Percentiles rank a stretch among this genome's conserved stretches.
Evolutionary conservation across 2,888 invertebrate genomes (phyloP).

Genomic region (Thera britannica): DNA sequence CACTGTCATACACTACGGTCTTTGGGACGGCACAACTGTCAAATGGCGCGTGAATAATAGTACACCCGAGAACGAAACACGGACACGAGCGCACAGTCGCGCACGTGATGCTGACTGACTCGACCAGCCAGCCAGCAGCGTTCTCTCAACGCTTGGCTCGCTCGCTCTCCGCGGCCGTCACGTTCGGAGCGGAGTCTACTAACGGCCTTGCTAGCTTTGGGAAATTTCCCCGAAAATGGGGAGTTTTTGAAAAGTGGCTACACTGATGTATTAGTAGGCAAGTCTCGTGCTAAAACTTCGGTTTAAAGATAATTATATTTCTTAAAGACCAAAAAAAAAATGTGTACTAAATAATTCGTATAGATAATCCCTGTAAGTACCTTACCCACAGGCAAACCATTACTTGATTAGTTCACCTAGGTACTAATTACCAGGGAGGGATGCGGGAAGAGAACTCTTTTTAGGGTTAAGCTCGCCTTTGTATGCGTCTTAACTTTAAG

Average conservation of each 20-base stretch:
- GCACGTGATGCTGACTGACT: slow-evolving; percentile 82
- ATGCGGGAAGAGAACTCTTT: too few species aligned
- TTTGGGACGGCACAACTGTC: slow-evolving; percentile 76
- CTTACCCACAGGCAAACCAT: too few species aligned
- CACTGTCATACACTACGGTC: slow-evolving; percentile 71
- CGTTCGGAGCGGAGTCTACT: slow-evolving; percentile 58
- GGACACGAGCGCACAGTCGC: slow-evolving; percentile 67
- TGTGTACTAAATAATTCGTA: too few species aligned
- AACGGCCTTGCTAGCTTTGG: slow-evolving; percentile 61
- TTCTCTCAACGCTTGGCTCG: background rate
- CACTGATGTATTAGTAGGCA: background rate
- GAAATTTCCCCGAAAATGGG: slow-evolving; percentile 57
- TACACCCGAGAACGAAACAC: slow-evolving; percentile 55
- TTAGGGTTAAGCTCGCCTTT: too few species aligned
- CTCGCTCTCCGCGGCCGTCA: slow-evolving; percentile 44
- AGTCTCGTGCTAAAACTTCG: too few species aligned
- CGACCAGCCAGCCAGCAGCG: slow-evolving; percentile 31
- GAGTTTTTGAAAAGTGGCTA: slow-evolving; percentile 41
- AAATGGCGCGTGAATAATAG: slow-evolving; percentile 77
- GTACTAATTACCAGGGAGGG: too few species aligned
- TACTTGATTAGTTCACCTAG: too few species aligned
- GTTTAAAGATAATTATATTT: too few species aligned
- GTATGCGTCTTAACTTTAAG: too few species aligned
- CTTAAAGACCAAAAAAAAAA: too few species aligned
- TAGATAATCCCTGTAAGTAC: too few species aligned